Base-by-base conservation (phyloP, 92 coral and sea anemone genomes). In the Phymanthus crucifer region DNA sequence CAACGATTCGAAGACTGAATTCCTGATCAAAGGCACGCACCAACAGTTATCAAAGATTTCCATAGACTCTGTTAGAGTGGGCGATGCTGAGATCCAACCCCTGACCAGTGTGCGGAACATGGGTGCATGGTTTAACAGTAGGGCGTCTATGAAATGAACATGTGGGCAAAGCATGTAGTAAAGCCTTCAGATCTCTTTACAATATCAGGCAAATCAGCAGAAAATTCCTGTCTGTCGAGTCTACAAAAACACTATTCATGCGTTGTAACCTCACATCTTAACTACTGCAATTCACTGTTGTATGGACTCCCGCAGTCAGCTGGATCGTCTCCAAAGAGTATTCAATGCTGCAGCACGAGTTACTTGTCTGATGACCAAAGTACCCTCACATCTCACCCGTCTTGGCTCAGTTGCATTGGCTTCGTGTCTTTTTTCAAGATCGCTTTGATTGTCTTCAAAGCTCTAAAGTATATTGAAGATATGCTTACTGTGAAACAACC, bases 311-410 rank as follows among this genome's bases (percentile, higher is more conserved):
- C 82, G 24, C 37, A 81, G 57, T 81, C 90, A 82, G 54, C 73
- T 29, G 19, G 68, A 86, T 76, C 71, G 83, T 72, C 40, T 81
- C 70, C 87, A 86, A 66, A 80, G 66, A 38, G 85, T 80, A 54
- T 82, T 32, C 38, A 80, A 87, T 71, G 87, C 80, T n/a, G 82
- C 91, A 12, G 91, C 91, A 34, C 43, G 91, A 75, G 85, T 87
- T 43, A 79, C 57, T 38, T 58, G 78, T 69, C 74, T 70, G 71
- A 65, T 87, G n/a, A 45, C 64, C 80, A 66, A 87, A 78, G 78
- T 83, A 70, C 73, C 87, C 58, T 70, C 88, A 78, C 70, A 83
- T 78, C 80, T 83, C 88, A 24, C 91, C 91, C 21, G 88, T 80
- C 6, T 73, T 87, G 78, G 70, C 67, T 45, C 67, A 73, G 40